A percentile compares a stretch with the other conserved stretches of the same genome.
These are phyloP conservation scores for Tetragnatha montana DNA, from an alignment of 2,888 invertebrate species.

Conservation along the genomic window DNA sequence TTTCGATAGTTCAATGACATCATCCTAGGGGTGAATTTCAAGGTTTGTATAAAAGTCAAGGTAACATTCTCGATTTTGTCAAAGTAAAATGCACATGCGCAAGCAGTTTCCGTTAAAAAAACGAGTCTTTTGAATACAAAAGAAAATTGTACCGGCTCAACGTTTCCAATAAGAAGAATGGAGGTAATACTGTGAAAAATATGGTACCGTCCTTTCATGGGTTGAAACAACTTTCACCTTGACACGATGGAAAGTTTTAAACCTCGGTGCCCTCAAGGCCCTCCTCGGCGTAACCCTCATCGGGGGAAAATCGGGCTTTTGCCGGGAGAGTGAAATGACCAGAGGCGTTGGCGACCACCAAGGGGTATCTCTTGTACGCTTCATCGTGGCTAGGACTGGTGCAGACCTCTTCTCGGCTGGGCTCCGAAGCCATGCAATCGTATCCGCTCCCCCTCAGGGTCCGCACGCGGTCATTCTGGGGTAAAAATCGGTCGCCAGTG, in stretches of 20 bases:
- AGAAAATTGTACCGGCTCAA: constrained; percentile 27
- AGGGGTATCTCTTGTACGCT: constrained; percentile 56
- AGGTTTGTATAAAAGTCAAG: constrained; percentile 55
- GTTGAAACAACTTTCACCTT: constrained; percentile 46
- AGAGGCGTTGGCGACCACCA: constrained; percentile 71
- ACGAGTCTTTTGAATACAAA: constrained; percentile 34
- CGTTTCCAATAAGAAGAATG: constrained; percentile 35
- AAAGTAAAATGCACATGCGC: constrained; percentile 34
- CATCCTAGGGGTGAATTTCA: constrained; percentile 19
- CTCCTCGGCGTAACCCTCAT: constrained; percentile 84
- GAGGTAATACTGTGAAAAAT: constrained; percentile 63
- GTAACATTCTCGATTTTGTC: constrained; percentile 12
- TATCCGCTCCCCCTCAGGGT: constrained; percentile 49
- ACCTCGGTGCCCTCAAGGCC: constrained; percentile 73
- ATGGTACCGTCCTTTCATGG: constrained; percentile 32
- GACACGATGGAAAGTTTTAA: constrained; percentile 37
- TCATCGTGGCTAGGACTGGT: constrained; percentile 75
- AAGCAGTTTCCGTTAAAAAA: constrained; percentile 45
- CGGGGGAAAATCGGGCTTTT: constrained; percentile 85
- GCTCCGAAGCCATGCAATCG: constrained; percentile 37
- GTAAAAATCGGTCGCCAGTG: constrained; percentile 57
- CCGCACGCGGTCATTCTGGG: constrained; percentile 67
- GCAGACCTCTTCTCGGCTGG: constrained; percentile 68
- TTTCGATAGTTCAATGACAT: constrained; percentile 39
- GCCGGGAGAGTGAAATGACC: constrained; percentile 78